A percentile compares a stretch with the other conserved stretches of the same genome.
These are phyloP conservation scores for Agapostemon virescens DNA, from an alignment of 2,888 invertebrate genomes.

Conservation along the genomic window DNA sequence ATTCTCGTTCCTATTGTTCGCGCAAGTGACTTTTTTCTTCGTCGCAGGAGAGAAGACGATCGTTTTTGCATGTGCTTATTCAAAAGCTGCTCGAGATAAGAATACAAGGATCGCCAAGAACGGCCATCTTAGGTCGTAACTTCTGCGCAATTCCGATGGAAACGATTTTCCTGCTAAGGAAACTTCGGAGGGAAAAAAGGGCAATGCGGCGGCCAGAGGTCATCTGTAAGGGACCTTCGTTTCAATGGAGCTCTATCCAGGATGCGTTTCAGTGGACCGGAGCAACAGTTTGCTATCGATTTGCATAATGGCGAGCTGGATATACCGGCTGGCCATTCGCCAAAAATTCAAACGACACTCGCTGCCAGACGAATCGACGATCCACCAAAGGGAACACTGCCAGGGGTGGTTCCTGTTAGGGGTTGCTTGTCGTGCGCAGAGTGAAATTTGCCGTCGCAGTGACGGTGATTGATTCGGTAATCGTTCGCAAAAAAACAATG, in stretches of 20 bases:
- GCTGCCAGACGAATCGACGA: background rate
- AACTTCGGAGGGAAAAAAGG: background rate
- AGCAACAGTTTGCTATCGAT: constrained; percentile 60
- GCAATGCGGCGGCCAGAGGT: background rate
- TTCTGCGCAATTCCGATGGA: constrained; percentile 7
- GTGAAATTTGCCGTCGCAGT: constrained; percentile 5
- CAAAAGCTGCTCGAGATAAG: background rate
- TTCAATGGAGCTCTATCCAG: background rate
- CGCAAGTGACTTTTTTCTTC: background rate
- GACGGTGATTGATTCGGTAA: background rate
- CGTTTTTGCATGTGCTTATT: background rate
- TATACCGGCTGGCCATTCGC: constrained; percentile 30
- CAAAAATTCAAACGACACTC: constrained; percentile 44
- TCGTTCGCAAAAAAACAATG: background rate
- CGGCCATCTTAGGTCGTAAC: background rate
- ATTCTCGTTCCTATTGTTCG: background rate
- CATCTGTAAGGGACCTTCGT: background rate
- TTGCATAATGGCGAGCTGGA: constrained; percentile 31
- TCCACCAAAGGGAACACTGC: background rate
- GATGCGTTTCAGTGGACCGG: constrained; percentile 8
- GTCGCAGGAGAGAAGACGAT: background rate
- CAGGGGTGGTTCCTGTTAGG: background rate
- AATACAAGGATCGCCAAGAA: background rate
- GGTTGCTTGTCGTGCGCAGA: background rate
- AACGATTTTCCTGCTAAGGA: constrained; percentile 10